phyloP scores from a whole-genome alignment of 2,797 vertebrate genomes.

The Poecilia velifera region DNA sequence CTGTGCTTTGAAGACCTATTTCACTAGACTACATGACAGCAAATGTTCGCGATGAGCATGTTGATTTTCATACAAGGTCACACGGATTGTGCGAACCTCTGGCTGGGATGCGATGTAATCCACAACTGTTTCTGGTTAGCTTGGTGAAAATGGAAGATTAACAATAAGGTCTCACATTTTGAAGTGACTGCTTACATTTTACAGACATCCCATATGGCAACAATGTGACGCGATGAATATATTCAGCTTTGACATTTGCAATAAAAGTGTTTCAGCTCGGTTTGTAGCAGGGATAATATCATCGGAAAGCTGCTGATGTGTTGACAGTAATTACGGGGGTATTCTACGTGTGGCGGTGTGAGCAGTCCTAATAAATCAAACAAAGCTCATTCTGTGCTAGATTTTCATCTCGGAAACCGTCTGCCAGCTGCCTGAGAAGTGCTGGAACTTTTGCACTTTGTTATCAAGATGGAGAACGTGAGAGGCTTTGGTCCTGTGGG shows the following conservation, averaged over 20 bases:
- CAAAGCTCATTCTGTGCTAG: conserved; percentile 16
- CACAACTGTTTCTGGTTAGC: neutral
- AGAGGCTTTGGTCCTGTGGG: conserved; percentile 36
- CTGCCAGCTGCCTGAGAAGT: conserved; percentile 12
- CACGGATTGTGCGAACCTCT: neutral
- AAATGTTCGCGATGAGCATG: neutral
- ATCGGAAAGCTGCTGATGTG: conserved; percentile 44
- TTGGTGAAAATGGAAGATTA: conserved; percentile 5
- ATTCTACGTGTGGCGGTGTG: conserved; percentile 32
- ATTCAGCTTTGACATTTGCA: conserved; percentile 33
- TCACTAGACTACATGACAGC: neutral
- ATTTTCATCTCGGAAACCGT: conserved; percentile 12
- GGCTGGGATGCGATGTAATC: neutral
- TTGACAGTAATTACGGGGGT: conserved; percentile 57
- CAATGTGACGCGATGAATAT: conserved; percentile 26
- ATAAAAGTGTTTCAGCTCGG: conserved; percentile 33
- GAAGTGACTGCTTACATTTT: conserved; percentile 40
- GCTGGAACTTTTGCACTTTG: conserved; percentile 34
- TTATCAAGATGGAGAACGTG: conserved; percentile 50
- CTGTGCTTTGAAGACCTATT: neutral
- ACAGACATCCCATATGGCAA: conserved; percentile 22
- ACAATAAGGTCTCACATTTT: neutral
- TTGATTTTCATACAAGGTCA: neutral
- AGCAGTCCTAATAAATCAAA: conserved; percentile 30
- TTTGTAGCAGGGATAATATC: conserved; percentile 57